Conservation (phyloP, 2,797 vertebrate genomes). For the Chelon auratus region DNA sequence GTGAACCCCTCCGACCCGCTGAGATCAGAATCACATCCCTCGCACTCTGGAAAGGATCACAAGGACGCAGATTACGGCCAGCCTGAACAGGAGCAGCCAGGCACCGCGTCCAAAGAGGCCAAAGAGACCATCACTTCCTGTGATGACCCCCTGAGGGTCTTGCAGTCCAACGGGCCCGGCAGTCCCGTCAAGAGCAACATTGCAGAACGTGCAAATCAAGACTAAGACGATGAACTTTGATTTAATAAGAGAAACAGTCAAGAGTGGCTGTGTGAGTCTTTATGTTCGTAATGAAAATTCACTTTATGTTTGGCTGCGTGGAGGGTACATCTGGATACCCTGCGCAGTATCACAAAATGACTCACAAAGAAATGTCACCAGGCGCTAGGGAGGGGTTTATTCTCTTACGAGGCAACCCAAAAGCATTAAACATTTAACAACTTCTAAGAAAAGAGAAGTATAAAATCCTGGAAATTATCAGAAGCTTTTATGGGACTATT, state of each 20-base stretch:
- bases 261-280: background rate
- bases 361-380: background rate
- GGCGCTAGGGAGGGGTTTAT: background rate
- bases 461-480: background rate
- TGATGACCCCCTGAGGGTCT: constrained; percentile 85
- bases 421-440: constrained; percentile 3
- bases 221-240: constrained; percentile 42
- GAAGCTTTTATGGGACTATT: background rate
- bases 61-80: constrained; percentile 44
- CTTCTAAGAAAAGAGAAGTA: constrained; percentile 6
- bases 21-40: constrained; percentile 66
- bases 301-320: background rate
- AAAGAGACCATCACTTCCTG: constrained; percentile 84
- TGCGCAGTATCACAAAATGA: background rate
- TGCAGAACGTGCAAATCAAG: constrained; percentile 59
- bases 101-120: constrained; percentile 82
- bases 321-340: background rate
- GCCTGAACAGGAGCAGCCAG: constrained; percentile 73
- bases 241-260: constrained; percentile 6
- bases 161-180: constrained; percentile 73
- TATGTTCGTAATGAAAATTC: constrained; percentile 1
- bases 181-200: constrained; percentile 81
- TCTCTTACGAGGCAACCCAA: background rate
- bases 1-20: constrained; percentile 82
- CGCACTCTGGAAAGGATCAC: constrained; percentile 50